Evolutionary conservation across 92 coral and sea anemone genomes (phyloP).

Genomic region (Porites lobata): DNA sequence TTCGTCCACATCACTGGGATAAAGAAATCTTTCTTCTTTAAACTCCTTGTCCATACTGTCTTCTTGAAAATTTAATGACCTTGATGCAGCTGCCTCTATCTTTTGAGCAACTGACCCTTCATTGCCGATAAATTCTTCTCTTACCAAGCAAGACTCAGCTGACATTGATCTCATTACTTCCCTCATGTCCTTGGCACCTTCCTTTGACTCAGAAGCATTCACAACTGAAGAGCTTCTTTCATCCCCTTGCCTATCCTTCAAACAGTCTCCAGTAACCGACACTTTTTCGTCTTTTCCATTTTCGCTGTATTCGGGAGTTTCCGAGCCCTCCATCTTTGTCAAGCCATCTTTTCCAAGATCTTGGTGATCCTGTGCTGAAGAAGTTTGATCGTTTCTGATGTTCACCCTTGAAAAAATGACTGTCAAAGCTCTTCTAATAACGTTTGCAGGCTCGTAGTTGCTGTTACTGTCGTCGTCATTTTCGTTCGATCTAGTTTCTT

Average conservation of each 20-base stretch:
- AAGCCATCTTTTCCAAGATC: not conserved
- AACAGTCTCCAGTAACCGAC: not conserved
- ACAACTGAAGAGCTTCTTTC: not conserved
- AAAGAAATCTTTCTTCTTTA: constrained; percentile 6
- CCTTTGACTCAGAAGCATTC: not conserved
- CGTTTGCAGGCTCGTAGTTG: constrained; percentile 5
- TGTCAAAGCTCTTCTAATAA: not conserved
- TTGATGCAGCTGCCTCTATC: not conserved
- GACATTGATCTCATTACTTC: constrained; percentile 24
- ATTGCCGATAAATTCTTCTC: not conserved
- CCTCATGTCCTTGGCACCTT: constrained; percentile 23
- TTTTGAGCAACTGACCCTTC: constrained; percentile 7
- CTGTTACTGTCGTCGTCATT: constrained; percentile 6
- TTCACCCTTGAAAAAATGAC: not conserved
- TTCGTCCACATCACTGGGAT: constrained; percentile 4
- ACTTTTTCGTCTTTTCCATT: not conserved
- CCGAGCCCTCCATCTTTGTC: too few species aligned
- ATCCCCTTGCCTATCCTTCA: not conserved
- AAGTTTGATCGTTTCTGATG: not conserved
- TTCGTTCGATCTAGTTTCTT: not conserved
- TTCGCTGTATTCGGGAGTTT: not conserved
- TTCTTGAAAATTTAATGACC: not conserved
- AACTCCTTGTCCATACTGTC: not conserved
- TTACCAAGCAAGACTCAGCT: constrained; percentile 10
- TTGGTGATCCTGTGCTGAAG: not conserved